phyloP scores from a whole-genome alignment of 1,140 invertebrate genomes.

The Solen grandis region DNA sequence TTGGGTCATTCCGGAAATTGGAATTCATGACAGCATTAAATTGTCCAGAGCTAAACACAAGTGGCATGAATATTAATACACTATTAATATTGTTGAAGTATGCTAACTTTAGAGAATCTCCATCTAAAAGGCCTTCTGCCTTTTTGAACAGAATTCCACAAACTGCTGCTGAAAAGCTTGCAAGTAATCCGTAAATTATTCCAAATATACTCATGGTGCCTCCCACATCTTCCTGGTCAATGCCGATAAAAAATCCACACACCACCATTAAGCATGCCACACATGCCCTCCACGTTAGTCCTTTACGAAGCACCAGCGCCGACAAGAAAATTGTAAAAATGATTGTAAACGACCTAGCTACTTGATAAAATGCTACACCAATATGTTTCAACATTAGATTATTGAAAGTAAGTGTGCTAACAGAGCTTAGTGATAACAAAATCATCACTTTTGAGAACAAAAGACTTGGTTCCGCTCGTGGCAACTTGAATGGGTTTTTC shows the following conservation, averaged over 20 bases:
- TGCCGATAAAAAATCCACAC: constrained; percentile 76
- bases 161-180: constrained; percentile 77
- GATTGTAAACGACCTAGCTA: constrained; percentile 78
- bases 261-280: constrained; percentile 75
- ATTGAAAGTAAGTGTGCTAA: constrained; percentile 76
- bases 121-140: constrained; percentile 64
- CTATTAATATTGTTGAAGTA: constrained; percentile 77
- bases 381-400: constrained; percentile 80
- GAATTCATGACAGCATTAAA: constrained; percentile 8
- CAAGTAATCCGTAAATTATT: constrained; percentile 75
- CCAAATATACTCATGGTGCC: constrained; percentile 75
- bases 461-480: constrained; percentile 54
- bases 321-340: constrained; percentile 79
- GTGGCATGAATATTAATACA: constrained; percentile 72
- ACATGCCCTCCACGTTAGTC: constrained; percentile 62
- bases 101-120: constrained; percentile 72
- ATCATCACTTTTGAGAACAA: constrained; percentile 72
- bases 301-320: constrained; percentile 67
- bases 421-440: constrained; percentile 71
- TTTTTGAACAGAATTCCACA: constrained; percentile 77
- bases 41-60: constrained; percentile 73
- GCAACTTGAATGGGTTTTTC: constrained; percentile 44
- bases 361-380: constrained; percentile 79
- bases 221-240: constrained; percentile 76
- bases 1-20: background rate